Percentiles rank a stretch among this genome's conserved stretches.
Conservation (phyloP, 2,888 invertebrate genomes). For the Catocala fraxini region DNA sequence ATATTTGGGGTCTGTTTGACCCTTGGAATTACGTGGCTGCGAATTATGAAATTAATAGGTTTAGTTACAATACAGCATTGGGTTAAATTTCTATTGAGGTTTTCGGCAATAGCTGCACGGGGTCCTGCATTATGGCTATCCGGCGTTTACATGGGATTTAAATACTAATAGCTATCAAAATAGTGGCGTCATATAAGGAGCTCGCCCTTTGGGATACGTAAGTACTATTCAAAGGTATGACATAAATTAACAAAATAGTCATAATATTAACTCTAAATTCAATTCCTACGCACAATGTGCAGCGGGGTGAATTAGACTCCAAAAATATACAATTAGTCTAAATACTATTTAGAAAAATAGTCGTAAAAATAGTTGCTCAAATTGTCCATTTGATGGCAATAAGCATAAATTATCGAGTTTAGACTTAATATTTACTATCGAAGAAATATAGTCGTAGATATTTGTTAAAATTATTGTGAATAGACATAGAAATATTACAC, state of each 20-base stretch:
- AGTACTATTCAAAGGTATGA: too few species aligned
- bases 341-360: conserved; percentile 7
- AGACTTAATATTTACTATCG: conserved; percentile 19
- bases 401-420: conserved; percentile 42
- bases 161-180: too few species aligned
- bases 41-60: too few species aligned
- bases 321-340: not conserved
- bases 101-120: too few species aligned
- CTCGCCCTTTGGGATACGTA: too few species aligned
- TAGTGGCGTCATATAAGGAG: too few species aligned
- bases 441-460: conserved; percentile 15
- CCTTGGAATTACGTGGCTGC: not conserved
- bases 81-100: too few species aligned
- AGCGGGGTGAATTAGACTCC: conserved; percentile 3
- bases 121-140: not conserved
- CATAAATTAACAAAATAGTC: too few species aligned
- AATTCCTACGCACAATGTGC: too few species aligned
- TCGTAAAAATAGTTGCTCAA: conserved; percentile 57
- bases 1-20: conserved; percentile 4
- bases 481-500: conserved; percentile 3
- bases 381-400: conserved; percentile 59
- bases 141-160: not conserved
- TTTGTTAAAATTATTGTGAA: conserved; percentile 37
- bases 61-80: too few species aligned
- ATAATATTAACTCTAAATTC: too few species aligned